Evolutionary conservation across 2,797 vertebrate species (phyloP).

Genomic region (Erpetoichthys calabaricus): DNA sequence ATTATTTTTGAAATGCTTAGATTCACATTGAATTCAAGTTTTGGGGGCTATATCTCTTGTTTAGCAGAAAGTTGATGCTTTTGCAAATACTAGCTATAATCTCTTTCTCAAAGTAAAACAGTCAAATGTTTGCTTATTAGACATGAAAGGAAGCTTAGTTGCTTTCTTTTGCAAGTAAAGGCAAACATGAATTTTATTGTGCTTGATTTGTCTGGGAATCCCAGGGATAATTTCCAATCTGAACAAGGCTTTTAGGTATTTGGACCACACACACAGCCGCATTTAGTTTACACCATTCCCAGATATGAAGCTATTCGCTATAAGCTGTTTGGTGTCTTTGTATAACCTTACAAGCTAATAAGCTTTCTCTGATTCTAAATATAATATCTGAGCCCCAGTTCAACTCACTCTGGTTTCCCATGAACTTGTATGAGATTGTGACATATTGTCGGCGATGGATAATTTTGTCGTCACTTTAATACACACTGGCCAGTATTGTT

Average conservation of each 20-base stretch:
- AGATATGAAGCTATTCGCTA: constrained; percentile 18
- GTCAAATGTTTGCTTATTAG: constrained; percentile 37
- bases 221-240: constrained; percentile 41
- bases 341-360: constrained; percentile 36
- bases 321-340: constrained; percentile 21
- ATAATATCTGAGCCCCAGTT: constrained; percentile 42
- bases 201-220: constrained; percentile 25
- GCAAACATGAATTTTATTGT: constrained; percentile 48
- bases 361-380: constrained; percentile 38
- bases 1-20: too few species aligned
- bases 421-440: background rate
- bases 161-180: constrained; percentile 36
- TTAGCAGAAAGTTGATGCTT: constrained; percentile 29
- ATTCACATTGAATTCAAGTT: background rate
- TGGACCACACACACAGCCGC: constrained; percentile 54
- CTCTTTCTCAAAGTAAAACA: constrained; percentile 28
- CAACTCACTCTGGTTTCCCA: constrained; percentile 35
- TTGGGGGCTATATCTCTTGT: constrained; percentile 13
- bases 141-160: constrained; percentile 37
- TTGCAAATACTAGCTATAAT: constrained; percentile 37
- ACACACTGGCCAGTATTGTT: too few species aligned
- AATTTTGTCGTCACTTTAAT: too few species aligned
- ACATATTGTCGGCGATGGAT: constrained; percentile 3
- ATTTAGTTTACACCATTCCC: constrained; percentile 25
- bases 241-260: constrained; percentile 48